A percentile compares a stretch with the other conserved stretches of the same genome.
These are phyloP conservation scores for Scomber scombrus DNA, from an alignment of 2,113 vertebrate genomes.

Conservation along the genomic window DNA sequence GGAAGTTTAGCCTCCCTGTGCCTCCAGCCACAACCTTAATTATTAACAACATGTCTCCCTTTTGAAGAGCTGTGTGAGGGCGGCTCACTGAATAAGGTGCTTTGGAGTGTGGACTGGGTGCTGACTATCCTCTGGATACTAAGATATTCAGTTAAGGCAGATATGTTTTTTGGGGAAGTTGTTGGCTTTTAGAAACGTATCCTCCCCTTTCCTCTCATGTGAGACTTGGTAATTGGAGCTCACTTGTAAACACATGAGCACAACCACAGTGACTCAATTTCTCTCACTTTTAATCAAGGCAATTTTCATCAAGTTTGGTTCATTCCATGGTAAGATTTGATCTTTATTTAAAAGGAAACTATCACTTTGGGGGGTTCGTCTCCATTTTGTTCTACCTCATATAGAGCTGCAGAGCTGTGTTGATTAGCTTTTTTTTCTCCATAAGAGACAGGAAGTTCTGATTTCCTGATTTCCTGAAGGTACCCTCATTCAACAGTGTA, in stretches of 20 bases:
- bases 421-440: constrained; percentile 42
- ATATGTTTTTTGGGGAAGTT: constrained; percentile 29
- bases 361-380: constrained; percentile 15
- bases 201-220: constrained; percentile 22
- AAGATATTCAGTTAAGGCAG: constrained; percentile 44
- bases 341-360: constrained; percentile 16
- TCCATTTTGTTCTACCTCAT: constrained; percentile 4
- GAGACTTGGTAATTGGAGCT: constrained; percentile 39
- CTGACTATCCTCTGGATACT: constrained; percentile 50
- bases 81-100: constrained; percentile 68
- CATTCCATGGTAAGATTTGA: constrained; percentile 36
- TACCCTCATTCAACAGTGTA: constrained; percentile 16
- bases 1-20: constrained; percentile 85
- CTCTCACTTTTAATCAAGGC: constrained; percentile 54
- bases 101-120: constrained; percentile 62
- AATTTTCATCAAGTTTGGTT: constrained; percentile 47
- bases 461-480: constrained; percentile 26
- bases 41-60: constrained; percentile 83
- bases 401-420: constrained; percentile 21
- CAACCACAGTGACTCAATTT: constrained; percentile 40
- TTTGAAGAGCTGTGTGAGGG: constrained; percentile 77
- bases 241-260: constrained; percentile 50
- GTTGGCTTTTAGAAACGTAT: constrained; percentile 38
- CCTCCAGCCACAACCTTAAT: constrained; percentile 84
- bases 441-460: constrained; percentile 37